A percentile compares a stretch with the other conserved stretches of the same genome.
Conservation (phyloP, 2,113 vertebrate species). For the Menura novaehollandiae region DNA sequence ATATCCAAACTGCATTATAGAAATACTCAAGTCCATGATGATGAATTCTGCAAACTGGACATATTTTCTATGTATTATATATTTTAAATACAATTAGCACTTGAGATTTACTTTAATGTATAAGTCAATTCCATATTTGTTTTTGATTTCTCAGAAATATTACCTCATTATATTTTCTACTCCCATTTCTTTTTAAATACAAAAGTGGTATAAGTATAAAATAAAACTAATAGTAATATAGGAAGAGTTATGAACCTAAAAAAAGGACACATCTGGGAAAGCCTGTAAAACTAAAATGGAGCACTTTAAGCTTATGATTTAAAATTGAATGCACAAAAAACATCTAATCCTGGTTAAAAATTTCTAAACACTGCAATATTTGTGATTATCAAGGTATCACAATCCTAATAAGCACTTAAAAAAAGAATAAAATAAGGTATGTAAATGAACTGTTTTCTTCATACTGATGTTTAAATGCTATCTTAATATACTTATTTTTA, state of each 20-base stretch:
- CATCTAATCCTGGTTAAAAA: background rate
- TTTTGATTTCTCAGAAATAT: background rate
- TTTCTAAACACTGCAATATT: background rate
- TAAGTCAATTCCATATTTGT: background rate
- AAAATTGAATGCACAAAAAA: background rate
- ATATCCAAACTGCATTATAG: background rate
- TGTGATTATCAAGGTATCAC: background rate
- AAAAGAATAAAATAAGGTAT: background rate
- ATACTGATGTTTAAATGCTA: background rate
- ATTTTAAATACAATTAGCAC: background rate
- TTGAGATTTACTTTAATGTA: background rate
- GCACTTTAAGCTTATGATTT: accelerated
- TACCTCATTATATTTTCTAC: background rate
- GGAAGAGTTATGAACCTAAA: background rate
- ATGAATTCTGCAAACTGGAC: background rate
- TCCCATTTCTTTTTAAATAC: background rate
- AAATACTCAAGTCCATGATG: background rate
- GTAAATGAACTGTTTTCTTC: background rate
- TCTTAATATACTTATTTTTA: background rate
- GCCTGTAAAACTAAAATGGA: background rate
- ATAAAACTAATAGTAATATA: background rate
- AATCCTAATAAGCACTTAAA: background rate
- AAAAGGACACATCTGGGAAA: background rate
- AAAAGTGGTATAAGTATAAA: background rate
- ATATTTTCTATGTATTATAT: no score